Evolutionary conservation across 1,140 invertebrate species (phyloP).

Genomic region (Drosophila suzukii): DNA sequence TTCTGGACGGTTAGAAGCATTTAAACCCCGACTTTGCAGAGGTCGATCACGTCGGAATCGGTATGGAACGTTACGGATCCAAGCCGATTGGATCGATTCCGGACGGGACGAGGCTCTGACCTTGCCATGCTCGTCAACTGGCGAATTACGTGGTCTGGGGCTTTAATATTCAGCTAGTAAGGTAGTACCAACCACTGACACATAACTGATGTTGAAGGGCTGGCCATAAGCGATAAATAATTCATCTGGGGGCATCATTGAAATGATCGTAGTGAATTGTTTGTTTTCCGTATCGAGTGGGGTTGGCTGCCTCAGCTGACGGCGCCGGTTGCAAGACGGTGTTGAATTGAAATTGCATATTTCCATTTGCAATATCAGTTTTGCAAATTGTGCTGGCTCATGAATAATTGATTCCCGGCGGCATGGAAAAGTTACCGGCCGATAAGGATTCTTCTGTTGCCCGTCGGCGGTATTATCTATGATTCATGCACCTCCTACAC

Average conservation of each 20-base stretch:
- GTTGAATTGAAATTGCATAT: conserved; percentile 17
- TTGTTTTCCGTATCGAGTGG: conserved; percentile 34
- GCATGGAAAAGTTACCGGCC: conserved; percentile 14
- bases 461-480: conserved; percentile 13
- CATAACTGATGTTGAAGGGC: conserved; percentile 50
- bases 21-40: conserved; percentile 19
- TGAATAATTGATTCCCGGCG: conserved; percentile 44
- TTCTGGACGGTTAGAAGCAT: conserved; percentile 30
- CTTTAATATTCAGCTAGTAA: conserved; percentile 37
- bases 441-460: conserved; percentile 28
- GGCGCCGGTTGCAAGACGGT: conserved; percentile 12
- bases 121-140: conserved; percentile 27
- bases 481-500: conserved; percentile 28
- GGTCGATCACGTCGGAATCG: conserved; percentile 43
- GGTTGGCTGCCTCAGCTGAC: conserved; percentile 2
- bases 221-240: conserved; percentile 52
- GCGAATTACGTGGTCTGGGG: conserved; percentile 32
- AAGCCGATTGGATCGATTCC: conserved; percentile 18
- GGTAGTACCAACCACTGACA: conserved; percentile 21
- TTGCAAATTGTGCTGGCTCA: conserved; percentile 26
- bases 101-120: conserved; percentile 48
- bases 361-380: conserved; percentile 1
- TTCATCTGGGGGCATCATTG: conserved; percentile 43
- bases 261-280: conserved; percentile 34
- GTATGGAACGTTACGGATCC: conserved; percentile 28